A percentile compares a stretch with the other conserved stretches of the same genome.
Evolutionary conservation across 2,113 vertebrate genomes (phyloP).

Genomic region (Athene noctua): DNA sequence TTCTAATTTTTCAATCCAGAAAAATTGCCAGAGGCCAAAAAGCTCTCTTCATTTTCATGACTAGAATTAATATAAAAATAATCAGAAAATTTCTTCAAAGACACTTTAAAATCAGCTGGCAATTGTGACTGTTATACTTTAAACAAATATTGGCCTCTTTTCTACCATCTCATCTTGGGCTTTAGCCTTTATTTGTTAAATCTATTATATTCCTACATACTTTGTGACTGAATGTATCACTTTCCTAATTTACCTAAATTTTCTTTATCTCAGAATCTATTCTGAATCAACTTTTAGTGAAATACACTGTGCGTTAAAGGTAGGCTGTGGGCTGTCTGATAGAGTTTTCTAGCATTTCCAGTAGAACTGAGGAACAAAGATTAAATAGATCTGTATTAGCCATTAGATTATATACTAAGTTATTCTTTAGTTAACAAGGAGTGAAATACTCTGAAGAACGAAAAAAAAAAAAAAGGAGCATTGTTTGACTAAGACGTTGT

Average conservation of each 20-base stretch:
- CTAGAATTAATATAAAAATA: neutral
- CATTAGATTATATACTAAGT: neutral
- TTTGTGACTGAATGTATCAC: neutral
- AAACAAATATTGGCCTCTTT: neutral
- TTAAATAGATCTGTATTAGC: neutral
- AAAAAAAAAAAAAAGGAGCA: neutral
- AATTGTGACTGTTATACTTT: neutral
- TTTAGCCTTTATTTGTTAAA: neutral
- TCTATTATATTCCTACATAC: neutral
- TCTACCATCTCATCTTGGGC: neutral
- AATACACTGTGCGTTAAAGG: neutral
- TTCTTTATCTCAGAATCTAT: neutral
- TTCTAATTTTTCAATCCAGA: neutral
- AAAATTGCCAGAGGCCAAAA: neutral
- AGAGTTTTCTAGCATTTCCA: neutral
- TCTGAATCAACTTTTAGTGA: neutral
- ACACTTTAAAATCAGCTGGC: neutral
- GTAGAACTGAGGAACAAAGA: neutral
- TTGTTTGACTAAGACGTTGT: neutral
- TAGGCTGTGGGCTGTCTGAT: neutral
- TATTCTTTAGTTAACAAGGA: neutral
- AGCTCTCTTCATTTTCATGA: neutral
- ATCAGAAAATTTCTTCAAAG: neutral
- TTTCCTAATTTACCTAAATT: neutral
- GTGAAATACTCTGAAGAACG: neutral